Evolutionary conservation across 2,113 vertebrate species (phyloP), one percentile per base, ranked within the genome.

Genomic region (Nasalis larvatus): DNA sequence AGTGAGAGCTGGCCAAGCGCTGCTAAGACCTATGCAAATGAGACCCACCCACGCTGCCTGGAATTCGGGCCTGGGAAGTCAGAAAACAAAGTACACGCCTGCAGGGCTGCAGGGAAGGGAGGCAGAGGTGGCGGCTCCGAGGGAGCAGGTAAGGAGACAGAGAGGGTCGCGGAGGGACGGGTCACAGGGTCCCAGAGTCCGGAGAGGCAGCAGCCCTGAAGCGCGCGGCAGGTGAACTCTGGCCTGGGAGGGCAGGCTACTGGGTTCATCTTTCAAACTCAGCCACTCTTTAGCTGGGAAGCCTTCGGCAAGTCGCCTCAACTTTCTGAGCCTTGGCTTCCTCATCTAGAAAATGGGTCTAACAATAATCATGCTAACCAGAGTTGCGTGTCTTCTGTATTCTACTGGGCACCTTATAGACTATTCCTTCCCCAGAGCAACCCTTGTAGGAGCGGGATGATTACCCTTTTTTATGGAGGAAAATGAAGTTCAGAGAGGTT

Each of bases 121-220:
- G 30, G 20, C 68, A 14, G 45, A 37, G 54, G 13, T 16, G 37
- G 23, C 18, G 25, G 73, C 52, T n/a, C 71, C 56, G 63, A 63
- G 71, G 66, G 42, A 56, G 35, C 95, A 95, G 97, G 97, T 95
- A 94, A 97, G 96, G 58, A 83, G 47, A 13, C 1, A 8, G 30
- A 45, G 40, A 54, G 74, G 81, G 63, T 18, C 30, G 1, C 0
- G n/a, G 84, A 77, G 69, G 78, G n/a, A 23, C 0, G 10, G 45
- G 30, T 25, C 89, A 56, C 7, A 12, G 81, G 47, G 56, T 30
- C 20, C 76, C 10, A 32, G n/a, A 10, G n/a, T 6, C 71, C 54
- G 1, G 7, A 47, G 42, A 47, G 45, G 68, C 77, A 63, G 18
- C 37, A 13, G 52, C 52, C 18, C 1, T 54, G 52, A 18, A 20